Base-by-base conservation (phyloP, 2,113 vertebrate species). In the Perca flavescens region DNA sequence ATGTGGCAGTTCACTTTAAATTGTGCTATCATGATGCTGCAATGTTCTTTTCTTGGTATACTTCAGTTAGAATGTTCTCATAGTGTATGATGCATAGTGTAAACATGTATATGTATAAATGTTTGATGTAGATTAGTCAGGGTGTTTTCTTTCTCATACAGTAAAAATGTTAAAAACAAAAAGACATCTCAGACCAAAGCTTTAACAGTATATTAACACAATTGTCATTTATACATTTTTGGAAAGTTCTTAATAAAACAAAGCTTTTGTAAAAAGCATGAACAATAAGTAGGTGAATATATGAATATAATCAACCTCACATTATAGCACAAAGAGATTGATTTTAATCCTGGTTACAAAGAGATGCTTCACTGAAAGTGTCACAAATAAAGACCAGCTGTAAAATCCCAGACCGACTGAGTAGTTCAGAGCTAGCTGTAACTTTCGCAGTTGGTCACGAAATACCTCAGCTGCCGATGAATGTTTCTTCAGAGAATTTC, bases 371-470 rank as follows among this genome's bases (percentile, higher is more conserved):
- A 31, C 61, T 76, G n/a, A 78, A 79, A 76, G 16, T 79, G 68
- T 71, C 31, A 76, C 76, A 86, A 74, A 54, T 82, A 25, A 82
- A 84, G 83, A 77, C 65, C 66, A 80, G 83, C 83, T 86, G 82
- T 82, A 79, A 90, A 87, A 60, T 87, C 74, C 73, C 53, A 75
- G 53, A 61, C 67, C 63, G 79, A 79, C 65, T 46, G 61, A 58
- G 78, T 4, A 67, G 40, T 76, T 88, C 77, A 72, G 87, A 79
- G 86, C 73, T 79, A 61, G 75, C 80, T 90, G 79, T 36, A 80
- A 83, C 81, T 91, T 91, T 94, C 70, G 78, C 92, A 89, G 80
- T 91, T 87, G 84, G 88, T 91, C 82, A 50, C 34, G 28, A 94
- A 93, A 94, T 93, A 79, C 87, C 87, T 92, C 85, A 70, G 81